These are phyloP conservation scores for Atrichornis clamosus DNA, from an alignment of 2,113 vertebrate species.

Conservation along the genomic window DNA sequence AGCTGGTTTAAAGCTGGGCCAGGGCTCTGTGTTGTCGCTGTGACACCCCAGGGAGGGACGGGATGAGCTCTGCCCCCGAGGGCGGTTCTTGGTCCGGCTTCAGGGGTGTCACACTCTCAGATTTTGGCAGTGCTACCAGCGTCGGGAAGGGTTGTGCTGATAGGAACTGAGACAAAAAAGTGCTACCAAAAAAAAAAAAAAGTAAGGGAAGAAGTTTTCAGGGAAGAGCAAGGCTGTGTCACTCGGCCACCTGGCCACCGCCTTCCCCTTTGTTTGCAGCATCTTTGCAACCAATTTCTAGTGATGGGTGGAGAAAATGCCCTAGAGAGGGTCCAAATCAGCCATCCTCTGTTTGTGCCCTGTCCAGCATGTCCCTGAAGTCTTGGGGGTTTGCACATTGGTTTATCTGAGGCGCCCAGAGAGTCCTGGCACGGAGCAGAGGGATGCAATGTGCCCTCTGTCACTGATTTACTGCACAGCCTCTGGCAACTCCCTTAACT, in stretches of 20 bases:
- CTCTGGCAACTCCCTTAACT: background rate
- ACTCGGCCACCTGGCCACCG: background rate
- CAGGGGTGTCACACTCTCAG: accelerated
- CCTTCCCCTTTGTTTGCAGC: background rate
- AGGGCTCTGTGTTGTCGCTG: background rate
- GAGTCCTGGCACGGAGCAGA: background rate
- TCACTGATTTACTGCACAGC: background rate
- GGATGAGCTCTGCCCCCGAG: background rate
- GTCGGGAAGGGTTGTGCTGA: background rate
- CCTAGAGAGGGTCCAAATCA: background rate
- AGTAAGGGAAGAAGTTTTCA: background rate
- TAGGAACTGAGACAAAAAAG: background rate
- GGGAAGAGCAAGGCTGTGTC: background rate
- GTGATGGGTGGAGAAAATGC: background rate
- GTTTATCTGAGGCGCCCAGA: background rate
- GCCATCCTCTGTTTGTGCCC: background rate
- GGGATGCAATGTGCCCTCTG: background rate
- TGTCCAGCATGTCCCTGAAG: background rate
- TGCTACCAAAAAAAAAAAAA: background rate
- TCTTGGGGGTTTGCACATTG: accelerated
- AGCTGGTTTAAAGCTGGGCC: background rate
- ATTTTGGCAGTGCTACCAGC: background rate
- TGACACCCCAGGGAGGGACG: background rate
- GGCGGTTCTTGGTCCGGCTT: background rate
- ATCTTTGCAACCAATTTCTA: background rate